Conservation (phyloP, 2,113 vertebrate species). For the Atlantisia rogersi region DNA sequence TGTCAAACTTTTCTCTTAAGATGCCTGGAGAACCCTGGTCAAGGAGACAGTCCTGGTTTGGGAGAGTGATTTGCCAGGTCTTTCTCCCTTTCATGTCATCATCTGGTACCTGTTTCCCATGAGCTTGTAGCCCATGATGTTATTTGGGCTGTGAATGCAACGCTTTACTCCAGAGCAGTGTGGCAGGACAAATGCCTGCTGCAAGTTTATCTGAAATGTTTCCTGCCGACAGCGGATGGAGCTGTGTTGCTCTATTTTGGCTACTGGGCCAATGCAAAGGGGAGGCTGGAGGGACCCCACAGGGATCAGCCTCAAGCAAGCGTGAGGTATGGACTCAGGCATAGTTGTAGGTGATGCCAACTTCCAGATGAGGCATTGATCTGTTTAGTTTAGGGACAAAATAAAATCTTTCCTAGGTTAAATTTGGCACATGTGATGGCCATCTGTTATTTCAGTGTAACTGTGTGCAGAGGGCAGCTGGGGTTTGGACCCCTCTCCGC, state of each 20-base stretch:
- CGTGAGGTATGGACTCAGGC: background rate
- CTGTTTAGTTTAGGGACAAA: background rate
- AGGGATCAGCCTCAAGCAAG: background rate
- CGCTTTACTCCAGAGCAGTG: background rate
- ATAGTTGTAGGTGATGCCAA: background rate
- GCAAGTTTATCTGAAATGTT: background rate
- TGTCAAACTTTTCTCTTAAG: background rate
- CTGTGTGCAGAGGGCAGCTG: background rate
- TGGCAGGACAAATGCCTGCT: background rate
- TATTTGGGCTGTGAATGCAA: background rate
- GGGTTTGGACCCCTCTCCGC: background rate
- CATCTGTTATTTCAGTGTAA: background rate
- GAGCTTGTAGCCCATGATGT: accelerated
- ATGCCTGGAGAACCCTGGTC: background rate
- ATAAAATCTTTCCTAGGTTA: background rate
- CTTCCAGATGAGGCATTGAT: background rate
- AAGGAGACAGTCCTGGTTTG: accelerated
- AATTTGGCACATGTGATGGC: background rate
- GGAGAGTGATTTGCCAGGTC: background rate
- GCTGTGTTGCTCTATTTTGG: background rate
- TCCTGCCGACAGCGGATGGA: background rate
- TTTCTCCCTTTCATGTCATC: background rate
- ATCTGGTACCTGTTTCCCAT: accelerated
- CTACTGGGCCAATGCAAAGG: background rate
- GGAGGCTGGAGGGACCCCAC: background rate